These are phyloP conservation scores for Mesoligia furuncula DNA, from an alignment of 2,888 invertebrate genomes.

Conservation along the genomic window DNA sequence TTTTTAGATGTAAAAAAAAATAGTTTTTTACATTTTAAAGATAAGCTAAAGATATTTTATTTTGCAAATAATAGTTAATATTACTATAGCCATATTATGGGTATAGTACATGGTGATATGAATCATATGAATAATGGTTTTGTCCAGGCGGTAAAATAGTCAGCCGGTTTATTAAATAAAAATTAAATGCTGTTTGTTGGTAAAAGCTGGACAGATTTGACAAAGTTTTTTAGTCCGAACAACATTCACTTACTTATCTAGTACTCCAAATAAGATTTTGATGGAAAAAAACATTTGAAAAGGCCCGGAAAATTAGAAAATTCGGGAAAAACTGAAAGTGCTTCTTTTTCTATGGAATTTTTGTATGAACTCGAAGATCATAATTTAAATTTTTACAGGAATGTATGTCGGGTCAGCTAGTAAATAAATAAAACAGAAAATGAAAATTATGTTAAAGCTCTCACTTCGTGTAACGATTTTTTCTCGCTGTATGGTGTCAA, in stretches of 20 bases:
- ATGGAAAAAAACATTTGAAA: not conserved
- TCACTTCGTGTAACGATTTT: conserved; percentile 93
- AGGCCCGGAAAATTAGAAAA: not conserved
- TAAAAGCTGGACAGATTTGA: not conserved
- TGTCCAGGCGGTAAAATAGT: no score
- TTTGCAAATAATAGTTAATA: no score
- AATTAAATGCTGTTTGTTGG: not conserved
- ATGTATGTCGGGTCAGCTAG: not conserved
- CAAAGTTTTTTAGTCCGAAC: not conserved
- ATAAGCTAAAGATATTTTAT: no score
- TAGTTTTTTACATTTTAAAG: no score
- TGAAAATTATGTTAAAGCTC: conserved; percentile 22
- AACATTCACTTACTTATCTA: no score
- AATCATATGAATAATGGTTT: no score
- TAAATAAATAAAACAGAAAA: not conserved
- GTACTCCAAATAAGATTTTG: not conserved
- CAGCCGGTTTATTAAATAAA: not conserved
- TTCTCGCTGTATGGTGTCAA: conserved; percentile 94
- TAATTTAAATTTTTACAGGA: not conserved
- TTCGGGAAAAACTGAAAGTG: not conserved
- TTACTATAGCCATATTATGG: no score
- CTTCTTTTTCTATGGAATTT: not conserved
- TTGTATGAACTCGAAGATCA: not conserved
- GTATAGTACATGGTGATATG: no score
- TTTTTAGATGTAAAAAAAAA: no score